Percentiles rank a stretch among this genome's conserved stretches.
Conservation (phyloP, 2,888 invertebrate genomes). For the Hydriomena furcata region DNA sequence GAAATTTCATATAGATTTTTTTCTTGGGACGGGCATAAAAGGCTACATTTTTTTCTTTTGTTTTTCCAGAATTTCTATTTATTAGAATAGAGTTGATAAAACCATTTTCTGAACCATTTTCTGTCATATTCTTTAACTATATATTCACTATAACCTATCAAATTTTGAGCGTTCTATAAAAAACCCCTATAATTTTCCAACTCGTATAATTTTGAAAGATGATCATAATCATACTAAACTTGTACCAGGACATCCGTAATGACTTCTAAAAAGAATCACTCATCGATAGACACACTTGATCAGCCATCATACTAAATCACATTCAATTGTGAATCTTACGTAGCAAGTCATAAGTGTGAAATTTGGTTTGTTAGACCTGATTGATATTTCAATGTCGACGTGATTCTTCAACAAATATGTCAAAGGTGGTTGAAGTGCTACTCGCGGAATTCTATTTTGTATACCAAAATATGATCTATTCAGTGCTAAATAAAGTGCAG, state of each 20-base stretch:
- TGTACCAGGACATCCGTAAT: conserved; percentile 32
- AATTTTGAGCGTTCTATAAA: no score
- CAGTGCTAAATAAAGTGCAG: background rate
- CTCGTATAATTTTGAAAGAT: no score
- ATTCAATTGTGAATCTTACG: conserved; percentile 6
- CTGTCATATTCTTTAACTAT: no score
- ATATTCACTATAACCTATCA: no score
- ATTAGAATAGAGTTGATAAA: no score
- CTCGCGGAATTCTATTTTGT: conserved; percentile 37
- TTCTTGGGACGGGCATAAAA: no score
- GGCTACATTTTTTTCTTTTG: no score
- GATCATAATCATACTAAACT: no score
- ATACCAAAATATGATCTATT: conserved; percentile 34
- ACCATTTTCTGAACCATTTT: no score
- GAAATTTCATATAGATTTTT: no score
- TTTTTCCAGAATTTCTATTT: no score
- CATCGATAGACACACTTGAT: conserved; percentile 26
- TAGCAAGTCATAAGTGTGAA: background rate
- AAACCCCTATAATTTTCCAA: no score
- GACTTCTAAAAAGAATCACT: conserved; percentile 20
- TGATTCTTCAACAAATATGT: conserved; percentile 41
- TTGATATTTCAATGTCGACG: conserved; percentile 47
- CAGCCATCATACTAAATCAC: background rate
- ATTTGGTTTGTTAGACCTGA: conserved; percentile 20
- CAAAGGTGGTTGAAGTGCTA: conserved; percentile 44